A percentile compares a stretch with the other conserved stretches of the same genome.
Evolutionary conservation across 2,113 vertebrate species (phyloP).

Genomic region (Nothoprocta perdicaria): DNA sequence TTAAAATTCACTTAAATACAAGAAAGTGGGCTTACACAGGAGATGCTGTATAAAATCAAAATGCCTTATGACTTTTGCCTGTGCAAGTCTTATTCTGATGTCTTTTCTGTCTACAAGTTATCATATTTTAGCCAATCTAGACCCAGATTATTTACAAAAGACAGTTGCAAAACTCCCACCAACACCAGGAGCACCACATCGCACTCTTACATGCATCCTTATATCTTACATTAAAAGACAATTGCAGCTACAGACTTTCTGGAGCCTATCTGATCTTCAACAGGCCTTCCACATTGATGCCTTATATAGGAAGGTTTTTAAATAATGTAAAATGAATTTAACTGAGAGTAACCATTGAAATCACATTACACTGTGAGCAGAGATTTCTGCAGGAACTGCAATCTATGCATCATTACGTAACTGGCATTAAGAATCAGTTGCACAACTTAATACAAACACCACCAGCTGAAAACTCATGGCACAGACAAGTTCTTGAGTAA

Average conservation of each 20-base stretch:
- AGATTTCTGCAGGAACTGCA: conserved; percentile 42
- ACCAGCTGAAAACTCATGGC: conserved; percentile 31
- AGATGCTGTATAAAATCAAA: not conserved
- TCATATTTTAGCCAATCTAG: not conserved
- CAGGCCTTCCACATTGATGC: not conserved
- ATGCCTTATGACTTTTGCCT: not conserved
- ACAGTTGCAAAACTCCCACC: not conserved
- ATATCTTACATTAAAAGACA: not conserved
- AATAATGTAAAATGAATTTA: not conserved
- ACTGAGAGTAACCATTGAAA: conserved; percentile 27
- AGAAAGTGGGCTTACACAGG: not conserved
- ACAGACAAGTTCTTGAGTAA: conserved; percentile 58
- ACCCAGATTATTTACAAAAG: not conserved
- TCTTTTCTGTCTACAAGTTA: not conserved
- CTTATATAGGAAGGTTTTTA: not conserved
- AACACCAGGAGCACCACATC: not conserved
- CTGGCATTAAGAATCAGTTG: conserved; percentile 54
- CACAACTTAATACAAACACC: conserved; percentile 64
- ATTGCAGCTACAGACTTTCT: not conserved
- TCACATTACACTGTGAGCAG: not conserved
- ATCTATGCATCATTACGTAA: conserved; percentile 59
- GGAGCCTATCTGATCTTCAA: not conserved
- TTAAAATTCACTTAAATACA: not conserved
- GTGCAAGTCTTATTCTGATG: not conserved
- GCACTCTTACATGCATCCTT: not conserved